phyloP scores from a whole-genome alignment of 2,888 invertebrate species.

The Eupithecia centaureata region DNA sequence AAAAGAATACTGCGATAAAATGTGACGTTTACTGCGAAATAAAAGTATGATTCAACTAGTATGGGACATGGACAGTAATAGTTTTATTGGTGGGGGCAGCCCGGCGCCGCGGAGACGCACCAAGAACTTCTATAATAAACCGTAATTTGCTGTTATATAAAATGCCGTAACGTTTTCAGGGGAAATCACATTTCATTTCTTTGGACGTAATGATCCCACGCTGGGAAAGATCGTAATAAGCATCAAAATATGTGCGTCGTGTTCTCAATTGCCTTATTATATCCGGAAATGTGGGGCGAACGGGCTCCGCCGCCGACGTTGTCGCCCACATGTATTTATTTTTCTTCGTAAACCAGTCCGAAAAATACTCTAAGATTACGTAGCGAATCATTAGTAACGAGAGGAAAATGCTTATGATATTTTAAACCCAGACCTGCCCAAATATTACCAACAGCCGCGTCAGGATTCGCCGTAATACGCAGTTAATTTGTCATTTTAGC shows the following conservation, averaged over 20 bases:
- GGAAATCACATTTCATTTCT: slow-evolving; percentile 39
- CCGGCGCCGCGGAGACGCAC: slow-evolving; percentile 65
- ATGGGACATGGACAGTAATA: slow-evolving; percentile 48
- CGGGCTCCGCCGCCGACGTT: neutral
- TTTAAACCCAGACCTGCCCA: neutral
- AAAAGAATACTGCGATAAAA: slow-evolving; percentile 39
- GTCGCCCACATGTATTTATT: neutral
- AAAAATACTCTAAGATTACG: neutral
- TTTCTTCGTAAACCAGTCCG: neutral
- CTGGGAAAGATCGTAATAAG: slow-evolving; percentile 42
- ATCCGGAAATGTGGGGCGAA: slow-evolving; percentile 5
- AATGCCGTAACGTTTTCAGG: slow-evolving; percentile 27
- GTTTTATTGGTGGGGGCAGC: slow-evolving; percentile 58
- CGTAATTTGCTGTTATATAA: slow-evolving; percentile 37
- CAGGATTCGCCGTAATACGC: slow-evolving; percentile 31
- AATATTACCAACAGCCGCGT: slow-evolving; percentile 20
- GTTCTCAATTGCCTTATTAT: slow-evolving; percentile 36
- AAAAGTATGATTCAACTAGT: slow-evolving; percentile 57
- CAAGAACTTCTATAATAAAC: slow-evolving; percentile 37
- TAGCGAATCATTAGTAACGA: neutral
- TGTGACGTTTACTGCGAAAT: slow-evolving; percentile 58
- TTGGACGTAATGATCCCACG: slow-evolving; percentile 44
- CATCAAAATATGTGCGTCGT: slow-evolving; percentile 40
- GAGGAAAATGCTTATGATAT: neutral
- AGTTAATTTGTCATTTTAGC: slow-evolving; percentile 47